Base-by-base conservation (phyloP, 2,797 vertebrate species). In the Coregonus suidteri region DNA sequence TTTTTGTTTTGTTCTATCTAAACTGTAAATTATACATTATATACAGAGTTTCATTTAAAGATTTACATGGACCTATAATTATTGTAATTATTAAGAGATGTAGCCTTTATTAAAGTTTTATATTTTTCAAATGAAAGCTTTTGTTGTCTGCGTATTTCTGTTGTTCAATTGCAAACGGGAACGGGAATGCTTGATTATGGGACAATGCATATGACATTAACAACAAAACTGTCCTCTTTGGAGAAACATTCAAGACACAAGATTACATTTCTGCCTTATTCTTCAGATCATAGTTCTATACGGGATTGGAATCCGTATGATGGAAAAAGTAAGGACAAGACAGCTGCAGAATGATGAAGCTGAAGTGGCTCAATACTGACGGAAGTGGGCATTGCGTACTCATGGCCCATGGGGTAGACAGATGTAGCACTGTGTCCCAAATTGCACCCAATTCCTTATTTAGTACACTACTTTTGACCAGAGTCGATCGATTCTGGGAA, bases 81-180 rank as follows among this genome's bases (percentile, higher is more conserved):
- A 99, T 98, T 99, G 97, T 98, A 98, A 98, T 98, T 95, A 95
- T 94, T 97, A 96, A 98, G 96, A 99, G 97, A 97, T 97, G 97
- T 98, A 97, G 96, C 96, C 96, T 98, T 98, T 98, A 98, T 97
- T 99, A 98, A 99, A 99, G 96, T 96, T 93, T 97, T 99, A 97
- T 99, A 98, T 99, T 99, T 99, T 99, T 99, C 96, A 98, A 96
- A 96, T 95, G 86, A 94, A 91, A 68, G 18, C 20, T 6, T 67
- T 71, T 62, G 20, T 37, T 71, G 56, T 83, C 30, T 9, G 15
- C 81, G 77, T 30, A 65, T 37, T 59, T 77, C 62, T 18, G 18
- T 84, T 85, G n/a, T 64, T 54, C 0, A 35, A 78, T 51, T 6
- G 16, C 25, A 18, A 73, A 34, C 9, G 31, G 16, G 4, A 51